A percentile compares a stretch with the other conserved stretches of the same genome.
Conservation (phyloP, 2,888 invertebrate genomes). For the Mythimna loreyi region DNA sequence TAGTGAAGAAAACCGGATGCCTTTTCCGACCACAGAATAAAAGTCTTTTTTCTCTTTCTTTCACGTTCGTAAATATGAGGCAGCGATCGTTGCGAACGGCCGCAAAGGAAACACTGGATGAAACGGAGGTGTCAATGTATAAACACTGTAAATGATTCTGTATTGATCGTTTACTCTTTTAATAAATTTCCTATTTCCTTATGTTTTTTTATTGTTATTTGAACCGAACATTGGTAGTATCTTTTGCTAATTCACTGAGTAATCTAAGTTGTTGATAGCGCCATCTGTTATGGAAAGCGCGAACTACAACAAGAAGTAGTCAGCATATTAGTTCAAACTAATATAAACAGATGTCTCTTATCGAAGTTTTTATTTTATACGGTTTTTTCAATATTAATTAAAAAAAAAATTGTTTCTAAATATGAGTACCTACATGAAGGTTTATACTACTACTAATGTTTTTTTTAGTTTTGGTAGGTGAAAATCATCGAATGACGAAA, state of each 20-base stretch:
- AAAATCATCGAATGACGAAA: too few relatives aligned
- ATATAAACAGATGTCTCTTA: constrained; percentile 29
- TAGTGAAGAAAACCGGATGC: constrained; percentile 22
- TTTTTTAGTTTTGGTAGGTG: too few relatives aligned
- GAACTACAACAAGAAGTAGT: not conserved
- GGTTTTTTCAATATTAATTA: not conserved
- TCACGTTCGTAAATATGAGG: constrained; percentile 10
- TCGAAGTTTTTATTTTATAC: too few relatives aligned
- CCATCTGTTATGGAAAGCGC: constrained; percentile 23
- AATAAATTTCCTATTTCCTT: constrained; percentile 12
- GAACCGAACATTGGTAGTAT: not conserved
- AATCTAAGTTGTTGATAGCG: not conserved
- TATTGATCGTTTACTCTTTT: not conserved
- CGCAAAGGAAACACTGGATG: constrained; percentile 2
- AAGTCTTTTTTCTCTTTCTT: constrained; percentile 47
- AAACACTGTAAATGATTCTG: not conserved
- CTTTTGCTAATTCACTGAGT: not conserved
- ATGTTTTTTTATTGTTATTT: constrained; percentile 3
- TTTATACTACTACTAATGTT: too few relatives aligned
- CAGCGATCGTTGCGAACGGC: constrained; percentile 1
- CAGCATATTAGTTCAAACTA: not conserved
- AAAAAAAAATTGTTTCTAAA: too few relatives aligned
- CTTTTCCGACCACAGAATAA: constrained; percentile 34
- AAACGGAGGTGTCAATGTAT: not conserved
- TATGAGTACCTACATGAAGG: too few relatives aligned